These are phyloP conservation scores for Leptoteleia sp. DNA, from an alignment of 1,140 invertebrate species.

Conservation along the genomic window DNA sequence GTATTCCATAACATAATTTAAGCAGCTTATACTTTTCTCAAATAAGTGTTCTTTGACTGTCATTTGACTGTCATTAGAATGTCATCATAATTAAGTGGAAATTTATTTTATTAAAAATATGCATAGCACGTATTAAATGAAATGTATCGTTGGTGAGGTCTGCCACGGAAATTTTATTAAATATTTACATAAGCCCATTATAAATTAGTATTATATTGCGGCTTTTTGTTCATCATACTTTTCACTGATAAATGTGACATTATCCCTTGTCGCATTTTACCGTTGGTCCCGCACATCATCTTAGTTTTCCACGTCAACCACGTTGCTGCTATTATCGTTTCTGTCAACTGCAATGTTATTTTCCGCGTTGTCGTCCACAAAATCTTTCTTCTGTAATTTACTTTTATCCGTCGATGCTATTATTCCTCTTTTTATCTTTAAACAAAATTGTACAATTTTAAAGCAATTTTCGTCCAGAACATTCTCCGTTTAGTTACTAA, in stretches of 20 bases:
- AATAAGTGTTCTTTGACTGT: too few relatives aligned
- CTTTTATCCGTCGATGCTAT: constrained; percentile 33
- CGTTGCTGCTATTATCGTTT: constrained; percentile 43
- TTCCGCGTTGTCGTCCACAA: constrained; percentile 23
- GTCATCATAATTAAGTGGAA: too few relatives aligned
- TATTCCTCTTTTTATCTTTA: constrained; percentile 7
- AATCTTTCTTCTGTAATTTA: constrained; percentile 44
- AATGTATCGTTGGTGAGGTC: too few relatives aligned
- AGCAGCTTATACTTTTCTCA: too few relatives aligned
- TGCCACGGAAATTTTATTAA: too few relatives aligned
- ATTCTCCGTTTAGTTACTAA: too few relatives aligned
- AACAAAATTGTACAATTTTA: constrained; percentile 35
- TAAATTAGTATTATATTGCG: constrained; percentile 35
- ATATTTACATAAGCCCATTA: constrained; percentile 33
- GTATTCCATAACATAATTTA: too few relatives aligned
- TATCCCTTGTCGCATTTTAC: constrained; percentile 27
- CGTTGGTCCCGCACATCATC: constrained; percentile 35
- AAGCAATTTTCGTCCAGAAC: constrained; percentile 38
- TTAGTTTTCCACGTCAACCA: constrained; percentile 44
- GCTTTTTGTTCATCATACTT: constrained; percentile 35
- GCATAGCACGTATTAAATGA: too few relatives aligned
- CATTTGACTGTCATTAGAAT: too few relatives aligned
- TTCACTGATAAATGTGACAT: constrained; percentile 44
- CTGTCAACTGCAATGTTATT: constrained; percentile 40
- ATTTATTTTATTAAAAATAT: too few relatives aligned